Percentiles rank a stretch among this genome's conserved stretches.
Evolutionary conservation across 2,113 vertebrate genomes (phyloP).

Genomic region (Chinchilla lanigera): DNA sequence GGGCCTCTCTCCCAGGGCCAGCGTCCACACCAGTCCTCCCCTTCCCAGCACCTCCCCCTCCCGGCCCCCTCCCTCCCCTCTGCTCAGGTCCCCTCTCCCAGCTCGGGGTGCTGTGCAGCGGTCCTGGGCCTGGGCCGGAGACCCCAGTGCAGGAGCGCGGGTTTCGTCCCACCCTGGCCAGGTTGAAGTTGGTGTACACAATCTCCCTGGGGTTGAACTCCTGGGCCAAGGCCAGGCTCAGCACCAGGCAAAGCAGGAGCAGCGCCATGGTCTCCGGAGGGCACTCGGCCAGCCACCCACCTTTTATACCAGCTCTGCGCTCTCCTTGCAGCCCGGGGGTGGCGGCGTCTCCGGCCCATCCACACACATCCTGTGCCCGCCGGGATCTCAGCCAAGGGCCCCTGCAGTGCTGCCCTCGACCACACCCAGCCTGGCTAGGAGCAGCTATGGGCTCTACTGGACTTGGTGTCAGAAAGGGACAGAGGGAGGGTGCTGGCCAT

Average conservation of each 20-base stretch:
- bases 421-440: rapidly evolving
- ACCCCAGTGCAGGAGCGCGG: rapidly evolving
- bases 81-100: not conserved
- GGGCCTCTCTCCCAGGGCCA: not conserved
- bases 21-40: not conserved
- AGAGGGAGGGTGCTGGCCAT: not conserved
- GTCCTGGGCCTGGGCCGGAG: not conserved
- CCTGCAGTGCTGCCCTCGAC: rapidly evolving
- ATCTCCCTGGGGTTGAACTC: rapidly evolving
- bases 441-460: not conserved
- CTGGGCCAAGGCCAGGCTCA: not conserved
- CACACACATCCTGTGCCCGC: not conserved
- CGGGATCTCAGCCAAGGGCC: not conserved
- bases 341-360: not conserved
- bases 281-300: rapidly evolving
- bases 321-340: not conserved
- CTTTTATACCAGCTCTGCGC: not conserved
- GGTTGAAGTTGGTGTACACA: not conserved
- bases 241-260: not conserved
- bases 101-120: rapidly evolving
- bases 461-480: not conserved
- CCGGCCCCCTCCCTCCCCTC: not conserved
- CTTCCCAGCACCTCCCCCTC: not conserved
- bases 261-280: not conserved
- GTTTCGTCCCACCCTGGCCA: not conserved